Percentiles rank a stretch among this genome's conserved stretches.
Conservation (phyloP, 1,140 invertebrate genomes). For the Carcinoscorpius rotundicauda region DNA sequence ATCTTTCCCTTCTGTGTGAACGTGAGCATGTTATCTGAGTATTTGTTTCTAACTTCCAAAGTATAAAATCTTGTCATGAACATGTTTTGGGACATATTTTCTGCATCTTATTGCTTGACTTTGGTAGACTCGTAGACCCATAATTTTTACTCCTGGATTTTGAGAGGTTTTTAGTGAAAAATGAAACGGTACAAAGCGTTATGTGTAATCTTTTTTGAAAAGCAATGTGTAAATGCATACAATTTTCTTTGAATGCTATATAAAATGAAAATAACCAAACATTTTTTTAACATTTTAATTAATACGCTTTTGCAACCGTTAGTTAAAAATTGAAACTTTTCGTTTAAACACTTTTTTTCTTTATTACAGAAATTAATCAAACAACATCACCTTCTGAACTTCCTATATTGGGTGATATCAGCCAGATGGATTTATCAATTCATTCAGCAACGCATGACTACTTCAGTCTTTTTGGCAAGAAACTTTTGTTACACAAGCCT, state of each 20-base stretch:
- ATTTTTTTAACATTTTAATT: neutral
- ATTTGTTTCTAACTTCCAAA: no score
- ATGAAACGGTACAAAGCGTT: neutral
- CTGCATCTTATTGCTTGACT: no score
- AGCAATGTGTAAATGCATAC: neutral
- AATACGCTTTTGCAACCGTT: no score
- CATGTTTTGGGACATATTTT: no score
- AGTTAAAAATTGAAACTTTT: neutral
- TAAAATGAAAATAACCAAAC: neutral
- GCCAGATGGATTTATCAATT: conserved; percentile 61
- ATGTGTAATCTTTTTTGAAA: neutral
- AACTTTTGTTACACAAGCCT: conserved; percentile 58
- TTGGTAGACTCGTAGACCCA: no score
- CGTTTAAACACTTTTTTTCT: neutral
- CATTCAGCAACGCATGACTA: conserved; percentile 54
- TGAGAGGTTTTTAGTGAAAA: neutral
- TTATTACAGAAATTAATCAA: conserved; percentile 60
- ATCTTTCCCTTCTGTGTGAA: no score
- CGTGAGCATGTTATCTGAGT: no score
- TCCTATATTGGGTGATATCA: conserved; percentile 66
- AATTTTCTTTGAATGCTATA: neutral
- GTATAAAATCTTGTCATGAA: no score
- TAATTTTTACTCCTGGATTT: no score
- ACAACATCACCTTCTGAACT: conserved; percentile 59
- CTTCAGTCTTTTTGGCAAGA: conserved; percentile 70